Conservation (phyloP, 2,113 vertebrate species). For the Vulpes lagopus region DNA sequence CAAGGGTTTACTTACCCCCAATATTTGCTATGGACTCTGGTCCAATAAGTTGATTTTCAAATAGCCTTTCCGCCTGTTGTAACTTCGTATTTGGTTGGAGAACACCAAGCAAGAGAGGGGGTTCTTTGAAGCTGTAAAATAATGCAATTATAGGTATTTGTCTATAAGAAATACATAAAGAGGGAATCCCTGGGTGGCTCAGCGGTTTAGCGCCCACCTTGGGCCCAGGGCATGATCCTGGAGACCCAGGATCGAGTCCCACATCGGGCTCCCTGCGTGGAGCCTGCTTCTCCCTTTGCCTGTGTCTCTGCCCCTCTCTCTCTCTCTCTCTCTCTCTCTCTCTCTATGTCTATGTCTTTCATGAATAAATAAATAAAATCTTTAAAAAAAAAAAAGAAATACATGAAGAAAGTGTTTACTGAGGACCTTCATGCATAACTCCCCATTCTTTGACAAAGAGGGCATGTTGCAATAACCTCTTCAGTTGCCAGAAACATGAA, state of each 20-base stretch:
- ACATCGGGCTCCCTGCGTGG: too few species aligned
- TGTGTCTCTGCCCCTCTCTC: too few species aligned
- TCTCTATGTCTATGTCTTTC: too few species aligned
- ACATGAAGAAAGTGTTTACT: background rate
- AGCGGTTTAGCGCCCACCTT: too few species aligned
- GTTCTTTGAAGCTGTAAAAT: constrained; percentile 93
- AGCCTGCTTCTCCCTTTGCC: too few species aligned
- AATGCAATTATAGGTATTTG: constrained; percentile 55
- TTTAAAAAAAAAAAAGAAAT: background rate
- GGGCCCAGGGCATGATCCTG: too few species aligned
- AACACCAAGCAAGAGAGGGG: constrained; percentile 91
- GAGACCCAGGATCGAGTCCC: too few species aligned
- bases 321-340: too few species aligned
- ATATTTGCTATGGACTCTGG: constrained; percentile 95
- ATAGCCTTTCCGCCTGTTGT: constrained; percentile 91
- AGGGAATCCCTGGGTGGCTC: background rate
- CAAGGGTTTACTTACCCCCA: constrained; percentile 89
- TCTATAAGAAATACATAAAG: constrained; percentile 30
- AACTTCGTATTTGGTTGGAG: constrained; percentile 94
- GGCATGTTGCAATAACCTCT: background rate
- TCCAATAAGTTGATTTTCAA: constrained; percentile 93
- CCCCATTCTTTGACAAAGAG: background rate
- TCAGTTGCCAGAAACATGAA: constrained; percentile 32
- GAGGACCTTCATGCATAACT: background rate
- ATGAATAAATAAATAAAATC: too few species aligned